A percentile compares a stretch with the other conserved stretches of the same genome.
These are phyloP conservation scores for Euzophera pinguis DNA, from an alignment of 2,888 invertebrate species.

Conservation along the genomic window DNA sequence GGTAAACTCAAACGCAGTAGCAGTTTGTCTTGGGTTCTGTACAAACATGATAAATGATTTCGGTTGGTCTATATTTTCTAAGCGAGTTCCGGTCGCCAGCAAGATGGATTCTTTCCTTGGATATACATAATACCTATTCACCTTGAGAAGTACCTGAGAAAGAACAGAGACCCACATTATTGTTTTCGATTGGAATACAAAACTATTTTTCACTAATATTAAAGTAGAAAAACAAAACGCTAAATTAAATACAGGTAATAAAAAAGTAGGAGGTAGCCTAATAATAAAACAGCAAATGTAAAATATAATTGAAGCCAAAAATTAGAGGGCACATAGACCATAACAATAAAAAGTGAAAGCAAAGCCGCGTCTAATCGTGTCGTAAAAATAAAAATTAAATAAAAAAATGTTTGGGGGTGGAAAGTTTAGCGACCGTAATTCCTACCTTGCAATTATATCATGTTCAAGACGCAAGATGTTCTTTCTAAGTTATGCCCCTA, in stretches of 20 bases:
- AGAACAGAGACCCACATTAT: conserved; percentile 73
- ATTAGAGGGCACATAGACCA: conserved; percentile 75
- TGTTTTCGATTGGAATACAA: conserved; percentile 38
- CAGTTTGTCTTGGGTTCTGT: conserved; percentile 76
- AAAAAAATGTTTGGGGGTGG: conserved; percentile 74
- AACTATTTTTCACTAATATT: neutral
- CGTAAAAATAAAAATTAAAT: conserved; percentile 79
- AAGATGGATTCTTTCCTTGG: conserved; percentile 65
- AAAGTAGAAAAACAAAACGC: conserved; percentile 17
- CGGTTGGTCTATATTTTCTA: conserved; percentile 69
- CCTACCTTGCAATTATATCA: conserved; percentile 68
- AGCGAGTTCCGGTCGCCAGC: conserved; percentile 72
- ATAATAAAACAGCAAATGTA: conserved; percentile 66
- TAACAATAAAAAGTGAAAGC: conserved; percentile 79
- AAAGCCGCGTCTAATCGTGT: conserved; percentile 77
- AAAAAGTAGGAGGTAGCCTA: conserved; percentile 38
- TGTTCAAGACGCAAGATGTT: conserved; percentile 50
- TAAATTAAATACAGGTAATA: neutral
- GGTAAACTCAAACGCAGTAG: conserved; percentile 76
- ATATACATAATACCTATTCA: conserved; percentile 77
- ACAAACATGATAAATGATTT: conserved; percentile 78
- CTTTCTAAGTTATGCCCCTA: conserved; percentile 60
- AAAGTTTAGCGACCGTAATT: conserved; percentile 68
- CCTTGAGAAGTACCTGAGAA: conserved; percentile 79
- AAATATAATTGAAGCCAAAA: conserved; percentile 75